A percentile compares a stretch with the other conserved stretches of the same genome.
Conservation (phyloP, 2,113 vertebrate genomes). For the Leptobrachium ailaonicum region DNA sequence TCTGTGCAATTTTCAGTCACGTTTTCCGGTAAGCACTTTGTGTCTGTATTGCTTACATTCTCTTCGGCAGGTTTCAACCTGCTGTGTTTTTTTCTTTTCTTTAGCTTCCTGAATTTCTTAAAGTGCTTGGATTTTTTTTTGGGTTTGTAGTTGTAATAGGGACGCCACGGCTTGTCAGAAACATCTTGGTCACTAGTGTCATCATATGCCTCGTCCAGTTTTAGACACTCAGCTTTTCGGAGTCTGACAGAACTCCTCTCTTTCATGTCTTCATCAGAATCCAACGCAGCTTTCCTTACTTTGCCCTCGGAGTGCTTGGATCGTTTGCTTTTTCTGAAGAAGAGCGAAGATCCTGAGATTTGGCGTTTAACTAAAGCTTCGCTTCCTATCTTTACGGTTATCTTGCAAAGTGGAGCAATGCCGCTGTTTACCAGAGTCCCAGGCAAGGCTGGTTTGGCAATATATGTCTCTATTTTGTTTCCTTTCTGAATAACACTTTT, state of each 20-base stretch:
- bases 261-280: conserved; percentile 61
- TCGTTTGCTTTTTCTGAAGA: conserved; percentile 81
- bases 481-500: conserved; percentile 55
- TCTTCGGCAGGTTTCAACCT: conserved; percentile 43
- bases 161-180: conserved; percentile 91
- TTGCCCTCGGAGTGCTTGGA: conserved; percentile 60
- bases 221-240: conserved; percentile 71
- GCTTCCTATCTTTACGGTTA: conserved; percentile 96
- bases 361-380: conserved; percentile 92
- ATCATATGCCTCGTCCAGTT: conserved; percentile 75
- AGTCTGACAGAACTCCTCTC: conserved; percentile 67
- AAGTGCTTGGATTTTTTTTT: conserved; percentile 88
- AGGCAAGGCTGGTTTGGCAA: conserved; percentile 91
- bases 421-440: conserved; percentile 85
- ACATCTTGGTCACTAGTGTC: conserved; percentile 88
- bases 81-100: conserved; percentile 68
- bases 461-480: conserved; percentile 89
- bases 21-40: conserved; percentile 60
- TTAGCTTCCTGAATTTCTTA: conserved; percentile 79
- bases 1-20: conserved; percentile 57
- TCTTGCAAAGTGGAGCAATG: conserved; percentile 90
- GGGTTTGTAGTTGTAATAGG: conserved; percentile 95
- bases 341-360: conserved; percentile 90
- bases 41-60: conserved; percentile 57
- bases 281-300: conserved; percentile 51